phyloP scores from a whole-genome alignment of 2,797 vertebrate species.

The Brachymystax lenok region DNA sequence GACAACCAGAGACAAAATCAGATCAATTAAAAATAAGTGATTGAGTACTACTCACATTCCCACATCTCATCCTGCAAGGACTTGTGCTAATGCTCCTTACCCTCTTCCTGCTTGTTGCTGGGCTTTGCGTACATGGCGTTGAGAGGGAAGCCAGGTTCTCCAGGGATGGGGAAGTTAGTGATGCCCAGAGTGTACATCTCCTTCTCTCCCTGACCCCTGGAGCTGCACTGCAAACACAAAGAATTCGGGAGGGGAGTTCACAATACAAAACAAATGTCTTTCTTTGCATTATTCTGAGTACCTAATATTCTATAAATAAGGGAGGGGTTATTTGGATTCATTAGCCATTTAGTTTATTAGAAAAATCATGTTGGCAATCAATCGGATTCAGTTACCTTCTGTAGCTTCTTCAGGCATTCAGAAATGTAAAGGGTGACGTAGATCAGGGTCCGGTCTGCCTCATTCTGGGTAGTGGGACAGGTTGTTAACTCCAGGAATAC shows the following conservation, averaged over 20 bases:
- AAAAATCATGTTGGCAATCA: not conserved
- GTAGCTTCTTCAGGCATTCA: conserved; percentile 96
- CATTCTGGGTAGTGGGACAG: conserved; percentile 79
- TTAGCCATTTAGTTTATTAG: not conserved
- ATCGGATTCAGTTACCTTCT: conserved; percentile 80
- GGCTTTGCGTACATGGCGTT: conserved; percentile 95
- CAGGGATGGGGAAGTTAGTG: conserved; percentile 94
- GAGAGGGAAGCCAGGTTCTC: conserved; percentile 95
- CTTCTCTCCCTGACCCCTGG: conserved; percentile 92
- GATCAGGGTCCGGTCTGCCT: conserved; percentile 96
- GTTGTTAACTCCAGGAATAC: not conserved
- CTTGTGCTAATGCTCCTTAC: conserved; percentile 63
- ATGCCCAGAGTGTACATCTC: conserved; percentile 98
- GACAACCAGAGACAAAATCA: not conserved
- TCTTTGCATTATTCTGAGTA: not conserved
- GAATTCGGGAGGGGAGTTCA: not conserved
- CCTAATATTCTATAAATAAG: not conserved
- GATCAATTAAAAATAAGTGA: too few species aligned
- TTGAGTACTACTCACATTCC: not conserved
- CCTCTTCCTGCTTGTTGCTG: conserved; percentile 92
- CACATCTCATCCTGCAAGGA: too few species aligned
- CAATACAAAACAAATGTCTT: not conserved
- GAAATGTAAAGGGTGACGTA: conserved; percentile 98
- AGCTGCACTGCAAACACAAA: conserved; percentile 85
- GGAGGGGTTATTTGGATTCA: not conserved